Conservation (phyloP, 2,888 invertebrate genomes). For the Dione vanillae region DNA sequence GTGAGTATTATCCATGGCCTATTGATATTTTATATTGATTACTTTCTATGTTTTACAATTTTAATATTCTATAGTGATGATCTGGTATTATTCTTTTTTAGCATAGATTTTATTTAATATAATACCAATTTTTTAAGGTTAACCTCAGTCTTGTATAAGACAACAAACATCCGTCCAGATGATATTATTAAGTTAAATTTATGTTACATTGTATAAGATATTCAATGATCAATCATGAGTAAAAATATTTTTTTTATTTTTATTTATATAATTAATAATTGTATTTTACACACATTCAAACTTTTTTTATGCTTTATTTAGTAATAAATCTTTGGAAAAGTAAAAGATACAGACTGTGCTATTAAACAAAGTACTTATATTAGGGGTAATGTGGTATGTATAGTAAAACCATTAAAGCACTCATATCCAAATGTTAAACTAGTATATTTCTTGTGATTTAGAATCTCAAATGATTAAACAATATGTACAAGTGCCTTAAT, state of each 20-base stretch:
- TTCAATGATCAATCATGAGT: background rate
- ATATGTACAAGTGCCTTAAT: background rate
- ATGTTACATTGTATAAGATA: background rate
- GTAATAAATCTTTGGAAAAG: too few relatives aligned
- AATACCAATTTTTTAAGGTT: too few relatives aligned
- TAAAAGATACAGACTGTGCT: background rate
- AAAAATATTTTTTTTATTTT: background rate
- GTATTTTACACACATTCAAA: too few relatives aligned
- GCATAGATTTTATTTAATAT: too few relatives aligned
- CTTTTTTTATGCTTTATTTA: too few relatives aligned
- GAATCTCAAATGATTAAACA: background rate
- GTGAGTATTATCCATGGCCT: too few relatives aligned
- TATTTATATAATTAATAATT: too few relatives aligned
- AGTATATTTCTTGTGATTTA: background rate
- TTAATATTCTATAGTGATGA: too few relatives aligned
- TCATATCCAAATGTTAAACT: background rate
- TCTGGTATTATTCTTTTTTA: too few relatives aligned
- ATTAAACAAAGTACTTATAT: conserved; percentile 2
- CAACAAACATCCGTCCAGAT: conserved; percentile 1
- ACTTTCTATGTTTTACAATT: too few relatives aligned
- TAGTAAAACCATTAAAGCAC: background rate
- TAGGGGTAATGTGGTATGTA: background rate
- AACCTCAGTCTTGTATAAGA: background rate
- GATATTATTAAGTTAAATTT: conserved; percentile 1
- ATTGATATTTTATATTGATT: too few relatives aligned